phyloP scores from a whole-genome alignment of 2,888 invertebrate genomes.

The Temnothorax ravouxi region DNA sequence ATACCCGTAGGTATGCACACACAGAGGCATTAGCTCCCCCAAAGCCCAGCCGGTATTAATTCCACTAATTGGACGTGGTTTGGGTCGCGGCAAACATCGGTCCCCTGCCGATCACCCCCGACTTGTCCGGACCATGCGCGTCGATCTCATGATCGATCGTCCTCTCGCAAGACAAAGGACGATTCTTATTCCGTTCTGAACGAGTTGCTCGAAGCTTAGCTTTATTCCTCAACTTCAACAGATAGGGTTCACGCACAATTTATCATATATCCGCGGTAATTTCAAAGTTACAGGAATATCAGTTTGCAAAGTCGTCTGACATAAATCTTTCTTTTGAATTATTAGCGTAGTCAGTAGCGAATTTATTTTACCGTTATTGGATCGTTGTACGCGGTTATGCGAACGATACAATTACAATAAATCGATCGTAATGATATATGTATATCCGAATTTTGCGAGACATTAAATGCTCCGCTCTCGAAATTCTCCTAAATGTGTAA shows the following conservation, averaged over 20 bases:
- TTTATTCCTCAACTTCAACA: neutral
- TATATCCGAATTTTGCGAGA: neutral
- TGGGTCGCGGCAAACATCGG: conserved; percentile 82
- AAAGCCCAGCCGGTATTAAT: conserved; percentile 84
- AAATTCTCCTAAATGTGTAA: neutral
- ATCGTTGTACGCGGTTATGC: neutral
- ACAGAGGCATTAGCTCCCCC: conserved; percentile 83
- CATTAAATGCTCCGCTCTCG: neutral
- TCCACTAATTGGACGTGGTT: conserved; percentile 85
- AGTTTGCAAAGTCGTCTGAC: neutral
- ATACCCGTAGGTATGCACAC: conserved; percentile 78
- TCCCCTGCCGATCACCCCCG: conserved; percentile 71
- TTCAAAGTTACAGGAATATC: conserved; percentile 3
- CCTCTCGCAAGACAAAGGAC: conserved; percentile 62
- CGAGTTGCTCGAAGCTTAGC: neutral
- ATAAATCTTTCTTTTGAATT: neutral
- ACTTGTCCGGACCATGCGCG: conserved; percentile 65
- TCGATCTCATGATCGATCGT: conserved; percentile 81
- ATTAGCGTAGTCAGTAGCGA: neutral
- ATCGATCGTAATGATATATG: neutral
- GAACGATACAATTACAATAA: conserved; percentile 5
- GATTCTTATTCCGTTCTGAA: conserved; percentile 44
- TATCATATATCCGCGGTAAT: conserved; percentile 2
- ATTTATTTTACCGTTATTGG: conserved; percentile 13
- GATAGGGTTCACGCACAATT: neutral